Percentiles rank a stretch among this genome's conserved stretches.
Conservation (phyloP, 2,797 vertebrate species). For the Tinamus major region DNA sequence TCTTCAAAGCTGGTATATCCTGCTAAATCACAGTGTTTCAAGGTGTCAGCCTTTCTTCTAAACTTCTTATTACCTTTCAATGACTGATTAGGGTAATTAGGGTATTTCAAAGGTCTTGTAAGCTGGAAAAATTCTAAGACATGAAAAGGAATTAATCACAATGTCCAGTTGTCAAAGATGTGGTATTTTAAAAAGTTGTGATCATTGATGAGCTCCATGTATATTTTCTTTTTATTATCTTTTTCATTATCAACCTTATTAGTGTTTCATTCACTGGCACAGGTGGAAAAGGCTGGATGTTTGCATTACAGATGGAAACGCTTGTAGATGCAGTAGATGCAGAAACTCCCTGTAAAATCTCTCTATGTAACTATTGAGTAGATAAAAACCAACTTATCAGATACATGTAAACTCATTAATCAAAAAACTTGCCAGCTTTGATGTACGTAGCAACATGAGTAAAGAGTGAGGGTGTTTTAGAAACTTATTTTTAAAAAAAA, state of each 20-base stretch:
- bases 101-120: background rate
- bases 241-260: background rate
- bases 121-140: background rate
- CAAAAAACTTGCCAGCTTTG: background rate
- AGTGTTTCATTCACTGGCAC: background rate
- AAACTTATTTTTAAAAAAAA: background rate
- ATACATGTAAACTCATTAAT: background rate
- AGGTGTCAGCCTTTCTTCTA: background rate
- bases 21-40: background rate
- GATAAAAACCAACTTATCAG: background rate
- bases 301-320: background rate
- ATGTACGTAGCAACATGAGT: background rate
- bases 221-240: background rate
- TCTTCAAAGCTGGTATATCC: background rate
- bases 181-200: background rate
- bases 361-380: background rate
- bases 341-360: background rate
- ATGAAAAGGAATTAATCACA: background rate
- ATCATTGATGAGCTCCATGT: background rate
- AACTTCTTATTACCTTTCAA: background rate
- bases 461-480: background rate
- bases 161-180: background rate
- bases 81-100: background rate
- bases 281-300: background rate
- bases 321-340: background rate